Evolutionary conservation across 2,888 invertebrate genomes (phyloP).

Genomic region (Dilophus febrilis): DNA sequence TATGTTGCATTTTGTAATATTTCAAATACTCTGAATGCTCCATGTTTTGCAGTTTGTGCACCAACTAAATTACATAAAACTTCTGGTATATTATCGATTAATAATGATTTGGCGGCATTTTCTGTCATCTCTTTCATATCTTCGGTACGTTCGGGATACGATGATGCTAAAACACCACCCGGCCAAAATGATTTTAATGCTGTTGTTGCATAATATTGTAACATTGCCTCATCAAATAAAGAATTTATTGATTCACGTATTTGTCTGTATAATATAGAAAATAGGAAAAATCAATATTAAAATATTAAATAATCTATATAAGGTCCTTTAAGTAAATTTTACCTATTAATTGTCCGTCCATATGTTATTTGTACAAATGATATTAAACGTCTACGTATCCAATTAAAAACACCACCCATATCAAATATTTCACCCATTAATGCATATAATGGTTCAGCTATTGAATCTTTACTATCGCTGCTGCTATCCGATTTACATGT

Average conservation of each 20-base stretch:
- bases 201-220: conserved; percentile 70
- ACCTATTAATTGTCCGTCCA: conserved; percentile 80
- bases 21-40: conserved; percentile 72
- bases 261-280: conserved; percentile 39
- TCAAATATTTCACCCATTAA: conserved; percentile 81
- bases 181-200: conserved; percentile 84
- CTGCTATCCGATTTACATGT: conserved; percentile 23
- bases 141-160: conserved; percentile 33
- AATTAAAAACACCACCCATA: conserved; percentile 73
- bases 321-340: too few relatives aligned
- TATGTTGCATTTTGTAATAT: conserved; percentile 68
- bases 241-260: conserved; percentile 73
- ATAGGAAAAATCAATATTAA: conserved; percentile 1
- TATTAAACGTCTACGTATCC: conserved; percentile 72
- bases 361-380: conserved; percentile 84
- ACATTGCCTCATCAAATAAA: conserved; percentile 79
- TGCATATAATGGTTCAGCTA: conserved; percentile 79
- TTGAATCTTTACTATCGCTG: conserved; percentile 58
- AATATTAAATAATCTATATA: too few relatives aligned
- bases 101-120: conserved; percentile 38
- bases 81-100: conserved; percentile 58
- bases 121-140: conserved; percentile 52
- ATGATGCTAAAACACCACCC: conserved; percentile 49
- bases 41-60: conserved; percentile 65
- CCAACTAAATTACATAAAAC: conserved; percentile 71